Conservation (phyloP, 2,113 vertebrate species). For the Acrocephalus arundinaceus region DNA sequence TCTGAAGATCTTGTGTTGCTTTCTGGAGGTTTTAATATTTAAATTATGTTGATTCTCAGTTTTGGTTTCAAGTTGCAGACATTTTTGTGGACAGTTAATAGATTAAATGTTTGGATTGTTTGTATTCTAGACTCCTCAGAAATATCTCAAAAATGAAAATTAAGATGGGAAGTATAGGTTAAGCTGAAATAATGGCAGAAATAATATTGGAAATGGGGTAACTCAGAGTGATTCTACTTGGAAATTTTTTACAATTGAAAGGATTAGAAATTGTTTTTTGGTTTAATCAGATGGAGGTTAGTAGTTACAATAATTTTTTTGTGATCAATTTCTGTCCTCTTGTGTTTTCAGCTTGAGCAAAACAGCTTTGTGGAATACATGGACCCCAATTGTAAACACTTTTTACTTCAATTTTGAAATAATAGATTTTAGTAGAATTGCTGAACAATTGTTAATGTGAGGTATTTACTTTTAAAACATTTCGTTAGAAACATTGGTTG, state of each 20-base stretch:
- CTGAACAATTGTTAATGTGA: not conserved
- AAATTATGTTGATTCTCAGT: not conserved
- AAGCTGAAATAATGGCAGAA: not conserved
- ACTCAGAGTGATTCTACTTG: not conserved
- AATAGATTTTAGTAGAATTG: not conserved
- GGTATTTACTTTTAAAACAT: not conserved
- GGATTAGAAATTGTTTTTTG: not conserved
- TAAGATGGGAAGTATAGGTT: not conserved
- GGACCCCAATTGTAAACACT: not conserved
- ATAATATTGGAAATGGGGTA: not conserved
- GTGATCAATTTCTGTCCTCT: rapidly evolving
- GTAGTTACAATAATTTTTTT: not conserved
- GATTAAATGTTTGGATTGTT: not conserved
- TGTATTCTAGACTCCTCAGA: not conserved
- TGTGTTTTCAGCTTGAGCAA: not conserved
- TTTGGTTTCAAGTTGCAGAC: not conserved
- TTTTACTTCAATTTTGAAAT: not conserved
- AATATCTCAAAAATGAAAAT: not conserved
- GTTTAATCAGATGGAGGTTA: not conserved
- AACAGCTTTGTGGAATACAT: not conserved
- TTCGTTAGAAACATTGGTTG: not conserved
- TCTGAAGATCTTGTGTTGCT: not conserved
- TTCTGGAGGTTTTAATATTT: not conserved
- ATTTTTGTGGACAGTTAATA: not conserved
- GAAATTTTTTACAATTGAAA: not conserved